Percentiles rank a stretch among this genome's conserved stretches.
phyloP scores from a whole-genome alignment of 2,113 vertebrate species.

The Geococcyx californianus region DNA sequence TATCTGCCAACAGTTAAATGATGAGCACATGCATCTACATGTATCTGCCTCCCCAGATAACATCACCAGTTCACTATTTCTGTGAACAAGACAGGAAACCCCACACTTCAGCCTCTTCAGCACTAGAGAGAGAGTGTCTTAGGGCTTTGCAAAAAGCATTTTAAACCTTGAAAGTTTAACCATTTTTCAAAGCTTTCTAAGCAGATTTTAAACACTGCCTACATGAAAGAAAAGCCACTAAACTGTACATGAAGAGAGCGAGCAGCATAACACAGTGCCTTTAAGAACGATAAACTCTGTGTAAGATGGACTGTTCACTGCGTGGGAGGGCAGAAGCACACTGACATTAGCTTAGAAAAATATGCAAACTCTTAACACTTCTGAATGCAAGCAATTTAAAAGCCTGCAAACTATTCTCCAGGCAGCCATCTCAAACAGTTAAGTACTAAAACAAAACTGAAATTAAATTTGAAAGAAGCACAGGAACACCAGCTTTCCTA shows the following conservation, averaged over 20 bases:
- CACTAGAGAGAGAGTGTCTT: background rate
- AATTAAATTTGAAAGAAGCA: background rate
- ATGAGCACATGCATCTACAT: background rate
- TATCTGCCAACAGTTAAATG: background rate
- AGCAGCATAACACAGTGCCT: background rate
- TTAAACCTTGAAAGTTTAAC: background rate
- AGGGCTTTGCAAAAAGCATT: background rate
- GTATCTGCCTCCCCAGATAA: background rate
- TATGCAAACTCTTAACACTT: conserved; percentile 36
- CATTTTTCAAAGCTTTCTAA: background rate
- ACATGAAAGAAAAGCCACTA: background rate
- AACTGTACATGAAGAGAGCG: background rate
- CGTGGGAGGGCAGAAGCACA: conserved; percentile 29
- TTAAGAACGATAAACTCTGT: background rate
- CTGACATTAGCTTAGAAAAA: conserved; percentile 45
- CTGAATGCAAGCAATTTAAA: conserved; percentile 23
- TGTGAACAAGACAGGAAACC: conserved; percentile 44
- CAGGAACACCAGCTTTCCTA: background rate
- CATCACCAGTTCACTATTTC: background rate
- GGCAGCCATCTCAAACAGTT: background rate
- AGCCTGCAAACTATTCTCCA: conserved; percentile 6
- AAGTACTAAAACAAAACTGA: background rate
- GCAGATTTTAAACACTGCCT: background rate
- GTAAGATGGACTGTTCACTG: background rate
- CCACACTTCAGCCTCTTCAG: background rate